Percentiles rank a stretch among this genome's conserved stretches.
phyloP scores from a whole-genome alignment of 2,797 vertebrate genomes.

The Crenichthys baileyi region DNA sequence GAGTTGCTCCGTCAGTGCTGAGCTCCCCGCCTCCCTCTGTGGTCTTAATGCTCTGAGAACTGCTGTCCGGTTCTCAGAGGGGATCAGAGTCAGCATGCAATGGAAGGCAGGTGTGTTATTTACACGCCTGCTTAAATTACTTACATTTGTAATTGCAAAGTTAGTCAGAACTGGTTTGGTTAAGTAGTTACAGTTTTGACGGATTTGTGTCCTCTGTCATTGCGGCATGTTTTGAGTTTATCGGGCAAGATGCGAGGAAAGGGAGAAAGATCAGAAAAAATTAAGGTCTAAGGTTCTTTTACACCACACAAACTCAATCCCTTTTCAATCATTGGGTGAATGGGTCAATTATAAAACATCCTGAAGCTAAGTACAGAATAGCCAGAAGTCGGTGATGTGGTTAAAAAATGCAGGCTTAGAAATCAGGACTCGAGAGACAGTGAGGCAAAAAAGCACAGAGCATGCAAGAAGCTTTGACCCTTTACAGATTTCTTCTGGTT shows the following conservation, averaged over 20 bases:
- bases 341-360: not conserved
- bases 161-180: conserved; percentile 8
- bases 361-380: not conserved
- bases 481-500: no score
- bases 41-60: conserved; percentile 71
- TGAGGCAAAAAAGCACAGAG: not conserved
- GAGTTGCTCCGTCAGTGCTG: conserved; percentile 53
- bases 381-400: not conserved
- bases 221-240: not conserved
- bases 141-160: conserved; percentile 14
- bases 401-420: not conserved
- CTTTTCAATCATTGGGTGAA: not conserved
- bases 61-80: conserved; percentile 77
- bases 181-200: conserved; percentile 10
- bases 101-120: conserved; percentile 74
- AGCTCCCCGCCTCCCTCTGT: conserved; percentile 62
- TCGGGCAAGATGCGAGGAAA: not conserved
- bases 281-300: not conserved
- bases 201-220: not conserved
- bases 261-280: no score
- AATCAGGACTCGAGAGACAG: not conserved
- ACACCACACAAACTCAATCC: not conserved
- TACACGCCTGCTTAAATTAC: conserved; percentile 21
- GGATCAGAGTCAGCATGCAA: conserved; percentile 68
- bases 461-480: not conserved